Conservation (phyloP, 2,113 vertebrate genomes). For the Pseudorhombus dupliciocellatus region DNA sequence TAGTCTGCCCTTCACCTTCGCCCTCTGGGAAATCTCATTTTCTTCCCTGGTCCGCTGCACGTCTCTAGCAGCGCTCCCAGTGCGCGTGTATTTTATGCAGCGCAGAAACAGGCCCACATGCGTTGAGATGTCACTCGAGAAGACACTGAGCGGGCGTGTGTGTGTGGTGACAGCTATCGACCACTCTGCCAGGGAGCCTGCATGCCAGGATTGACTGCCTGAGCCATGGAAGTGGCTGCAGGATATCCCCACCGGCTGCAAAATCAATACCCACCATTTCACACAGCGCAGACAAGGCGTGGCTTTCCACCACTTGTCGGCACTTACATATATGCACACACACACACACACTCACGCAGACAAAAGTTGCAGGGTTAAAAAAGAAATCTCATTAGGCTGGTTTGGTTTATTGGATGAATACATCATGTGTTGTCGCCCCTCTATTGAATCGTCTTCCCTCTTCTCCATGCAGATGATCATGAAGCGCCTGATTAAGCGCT, state of each 20-base stretch:
- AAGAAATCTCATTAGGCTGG: conserved; percentile 5
- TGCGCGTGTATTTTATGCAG: not conserved
- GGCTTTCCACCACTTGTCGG: not conserved
- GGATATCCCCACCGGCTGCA: conserved; percentile 16
- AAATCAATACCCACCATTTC: conserved; percentile 54
- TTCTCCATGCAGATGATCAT: conserved; percentile 90
- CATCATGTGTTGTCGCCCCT: not conserved
- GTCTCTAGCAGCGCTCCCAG: not conserved
- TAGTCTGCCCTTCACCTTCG: conserved; percentile 30
- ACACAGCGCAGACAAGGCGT: conserved; percentile 12
- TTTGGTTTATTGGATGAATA: conserved; percentile 3
- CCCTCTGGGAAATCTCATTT: conserved; percentile 41
- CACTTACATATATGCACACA: not conserved
- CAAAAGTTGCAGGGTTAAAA: not conserved
- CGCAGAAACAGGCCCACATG: not conserved
- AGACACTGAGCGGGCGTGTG: conserved; percentile 22
- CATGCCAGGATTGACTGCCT: conserved; percentile 28
- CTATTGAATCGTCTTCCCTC: conserved; percentile 31
- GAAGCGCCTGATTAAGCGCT: conserved; percentile 97
- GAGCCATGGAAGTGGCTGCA: conserved; percentile 14
- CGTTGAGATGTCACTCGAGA: conserved; percentile 30
- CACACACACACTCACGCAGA: not conserved
- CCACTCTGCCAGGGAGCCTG: conserved; percentile 13
- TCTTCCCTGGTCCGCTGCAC: not conserved
- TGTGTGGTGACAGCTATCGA: conserved; percentile 37